A percentile compares a stretch with the other conserved stretches of the same genome.
These are phyloP conservation scores for Chironomus tepperi DNA, from an alignment of 1,140 invertebrate species.

Conservation along the genomic window DNA sequence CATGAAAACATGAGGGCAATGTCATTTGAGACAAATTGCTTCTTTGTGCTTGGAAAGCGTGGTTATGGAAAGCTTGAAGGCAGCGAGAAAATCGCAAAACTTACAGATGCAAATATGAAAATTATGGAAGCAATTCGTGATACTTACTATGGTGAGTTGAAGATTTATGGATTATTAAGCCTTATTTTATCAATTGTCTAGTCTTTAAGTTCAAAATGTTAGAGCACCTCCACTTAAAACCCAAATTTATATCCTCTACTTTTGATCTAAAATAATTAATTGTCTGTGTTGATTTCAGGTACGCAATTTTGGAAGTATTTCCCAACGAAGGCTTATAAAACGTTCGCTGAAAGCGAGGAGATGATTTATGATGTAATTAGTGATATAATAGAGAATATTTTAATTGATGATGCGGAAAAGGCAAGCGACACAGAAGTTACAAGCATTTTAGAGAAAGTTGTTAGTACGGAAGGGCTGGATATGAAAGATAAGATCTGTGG, in stretches of 20 bases:
- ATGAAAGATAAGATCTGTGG: slow-evolving; percentile 72
- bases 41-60: slow-evolving; percentile 67
- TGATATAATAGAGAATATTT: slow-evolving; percentile 60
- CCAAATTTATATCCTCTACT: too few species aligned
- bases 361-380: slow-evolving; percentile 65
- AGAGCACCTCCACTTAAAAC: too few species aligned
- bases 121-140: slow-evolving; percentile 68
- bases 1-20: slow-evolving; percentile 64
- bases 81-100: slow-evolving; percentile 41
- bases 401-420: slow-evolving; percentile 42
- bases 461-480: slow-evolving; percentile 60
- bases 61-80: slow-evolving; percentile 42
- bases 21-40: slow-evolving; percentile 71
- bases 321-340: slow-evolving; percentile 60
- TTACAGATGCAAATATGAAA: slow-evolving; percentile 60
- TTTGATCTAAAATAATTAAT: background rate
- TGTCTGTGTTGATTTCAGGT: background rate
- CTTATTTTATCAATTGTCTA: too few species aligned
- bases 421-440: slow-evolving; percentile 50
- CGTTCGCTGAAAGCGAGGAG: slow-evolving; percentile 65
- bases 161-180: too few species aligned
- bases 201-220: too few species aligned
- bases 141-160: slow-evolving; percentile 57
- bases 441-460: slow-evolving; percentile 65
- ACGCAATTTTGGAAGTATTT: slow-evolving; percentile 75